These are phyloP conservation scores for Diadema setosum DNA, from an alignment of 35 echinoderm and acorn worm species.

Conservation along the genomic window DNA sequence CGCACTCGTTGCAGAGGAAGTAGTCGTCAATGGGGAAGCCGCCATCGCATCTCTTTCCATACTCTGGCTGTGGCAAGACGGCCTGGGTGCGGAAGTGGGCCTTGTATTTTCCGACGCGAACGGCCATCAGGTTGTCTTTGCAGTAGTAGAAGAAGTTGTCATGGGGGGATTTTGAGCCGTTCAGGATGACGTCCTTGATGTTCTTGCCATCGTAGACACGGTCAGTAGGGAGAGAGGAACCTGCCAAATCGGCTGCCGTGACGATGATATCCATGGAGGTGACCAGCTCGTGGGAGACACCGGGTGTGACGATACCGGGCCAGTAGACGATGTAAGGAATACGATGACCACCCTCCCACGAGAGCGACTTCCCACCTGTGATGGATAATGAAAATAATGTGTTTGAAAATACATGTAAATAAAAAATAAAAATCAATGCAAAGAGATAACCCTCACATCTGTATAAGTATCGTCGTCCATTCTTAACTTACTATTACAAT, in stretches of 20 bases:
- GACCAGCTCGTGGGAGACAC: slow-evolving; percentile 19
- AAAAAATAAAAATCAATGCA: background rate
- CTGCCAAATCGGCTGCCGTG: slow-evolving; percentile 18
- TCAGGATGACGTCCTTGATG: slow-evolving; percentile 7
- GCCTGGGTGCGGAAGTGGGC: background rate
- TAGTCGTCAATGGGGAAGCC: slow-evolving; percentile 23
- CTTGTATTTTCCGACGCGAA: slow-evolving; percentile 37
- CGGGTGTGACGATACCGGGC: slow-evolving; percentile 1
- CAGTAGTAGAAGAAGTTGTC: slow-evolving; percentile 25
- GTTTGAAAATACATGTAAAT: background rate
- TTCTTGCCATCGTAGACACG: slow-evolving; percentile 26
- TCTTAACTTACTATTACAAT: too few species aligned
- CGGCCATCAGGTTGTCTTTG: slow-evolving; percentile 33
- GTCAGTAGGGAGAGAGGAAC: background rate
- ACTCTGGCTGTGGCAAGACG: background rate
- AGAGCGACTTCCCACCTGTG: slow-evolving; percentile 1
- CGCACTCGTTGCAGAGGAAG: slow-evolving; percentile 20
- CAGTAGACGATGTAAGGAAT: slow-evolving; percentile 46
- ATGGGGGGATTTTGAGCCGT: background rate
- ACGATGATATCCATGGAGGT: slow-evolving; percentile 32
- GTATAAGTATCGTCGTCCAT: background rate
- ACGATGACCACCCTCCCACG: slow-evolving; percentile 45
- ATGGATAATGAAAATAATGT: background rate
- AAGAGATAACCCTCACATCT: background rate
- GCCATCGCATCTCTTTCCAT: background rate